Percentiles rank a stretch among this genome's conserved stretches.
Evolutionary conservation across 1,140 invertebrate species (phyloP).

Genomic region (Euglossa dilemma): DNA sequence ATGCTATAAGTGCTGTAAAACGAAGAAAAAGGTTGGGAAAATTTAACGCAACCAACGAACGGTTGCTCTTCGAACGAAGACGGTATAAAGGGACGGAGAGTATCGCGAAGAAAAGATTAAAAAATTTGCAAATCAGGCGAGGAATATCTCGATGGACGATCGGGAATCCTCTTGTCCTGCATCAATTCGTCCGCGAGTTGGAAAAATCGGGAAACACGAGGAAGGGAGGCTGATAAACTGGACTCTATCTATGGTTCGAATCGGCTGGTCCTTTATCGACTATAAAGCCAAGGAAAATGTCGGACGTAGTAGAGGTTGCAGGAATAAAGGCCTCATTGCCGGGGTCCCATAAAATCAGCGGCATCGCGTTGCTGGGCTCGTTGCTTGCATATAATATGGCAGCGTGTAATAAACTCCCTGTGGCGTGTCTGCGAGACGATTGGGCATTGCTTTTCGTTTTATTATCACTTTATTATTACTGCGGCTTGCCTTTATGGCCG

Average conservation of each 20-base stretch:
- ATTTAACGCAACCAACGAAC: no score
- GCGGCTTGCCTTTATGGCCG: conserved; percentile 71
- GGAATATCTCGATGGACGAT: no score
- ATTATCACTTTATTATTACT: conserved; percentile 79
- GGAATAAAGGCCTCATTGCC: conserved; percentile 67
- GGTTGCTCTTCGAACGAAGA: no score
- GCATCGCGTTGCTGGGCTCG: conserved; percentile 45
- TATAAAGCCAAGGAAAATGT: conserved; percentile 60
- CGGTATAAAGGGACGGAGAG: no score
- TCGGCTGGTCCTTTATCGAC: conserved; percentile 58
- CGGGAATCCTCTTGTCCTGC: no score
- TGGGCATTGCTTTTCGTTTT: conserved; percentile 76
- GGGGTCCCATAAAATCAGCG: conserved; percentile 65
- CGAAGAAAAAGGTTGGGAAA: no score
- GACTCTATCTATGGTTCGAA: conserved; percentile 33
- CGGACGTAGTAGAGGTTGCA: conserved; percentile 25
- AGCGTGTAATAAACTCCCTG: conserved; percentile 75
- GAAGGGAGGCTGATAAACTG: conserved; percentile 46
- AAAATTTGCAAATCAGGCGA: no score
- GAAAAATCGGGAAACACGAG: background rate
- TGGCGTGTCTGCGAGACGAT: conserved; percentile 70
- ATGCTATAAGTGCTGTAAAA: no score
- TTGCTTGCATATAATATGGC: conserved; percentile 70
- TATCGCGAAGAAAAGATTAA: no score
- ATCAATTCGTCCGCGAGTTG: no score